A percentile compares a stretch with the other conserved stretches of the same genome.
Evolutionary conservation across 2,888 invertebrate genomes (phyloP).

Genomic region (Rhingia rostrata): DNA sequence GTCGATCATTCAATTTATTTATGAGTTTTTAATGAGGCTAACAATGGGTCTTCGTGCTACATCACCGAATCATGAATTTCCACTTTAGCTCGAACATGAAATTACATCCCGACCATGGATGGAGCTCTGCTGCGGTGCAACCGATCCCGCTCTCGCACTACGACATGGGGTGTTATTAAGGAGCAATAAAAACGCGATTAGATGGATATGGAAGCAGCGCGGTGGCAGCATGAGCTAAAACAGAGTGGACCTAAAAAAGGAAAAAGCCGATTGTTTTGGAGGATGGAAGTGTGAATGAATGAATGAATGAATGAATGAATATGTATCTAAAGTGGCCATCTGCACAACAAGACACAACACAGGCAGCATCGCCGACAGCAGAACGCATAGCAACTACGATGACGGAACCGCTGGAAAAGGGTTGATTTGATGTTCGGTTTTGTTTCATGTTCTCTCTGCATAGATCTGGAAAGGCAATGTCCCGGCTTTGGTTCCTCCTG

Average conservation of each 20-base stretch:
- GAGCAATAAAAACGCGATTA: slow-evolving; percentile 73
- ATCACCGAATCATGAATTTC: slow-evolving; percentile 73
- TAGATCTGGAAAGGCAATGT: background rate
- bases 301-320: slow-evolving; percentile 69
- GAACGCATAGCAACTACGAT: slow-evolving; percentile 40
- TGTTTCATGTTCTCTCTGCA: slow-evolving; percentile 52
- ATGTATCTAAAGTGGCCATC: slow-evolving; percentile 68
- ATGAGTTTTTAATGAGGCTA: slow-evolving; percentile 74
- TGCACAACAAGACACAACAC: slow-evolving; percentile 27
- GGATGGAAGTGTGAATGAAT: slow-evolving; percentile 74
- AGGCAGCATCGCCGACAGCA: slow-evolving; percentile 6
- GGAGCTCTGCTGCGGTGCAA: background rate
- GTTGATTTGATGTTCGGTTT: slow-evolving; percentile 65
- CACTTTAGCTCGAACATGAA: slow-evolving; percentile 72
- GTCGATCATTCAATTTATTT: slow-evolving; percentile 73
- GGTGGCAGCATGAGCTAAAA: slow-evolving; percentile 15
- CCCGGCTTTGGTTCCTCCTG: slow-evolving; percentile 11
- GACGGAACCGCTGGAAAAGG: slow-evolving; percentile 64
- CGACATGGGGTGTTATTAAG: slow-evolving; percentile 69
- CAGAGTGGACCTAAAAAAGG: background rate
- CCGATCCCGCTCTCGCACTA: background rate
- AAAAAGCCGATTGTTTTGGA: slow-evolving; percentile 60
- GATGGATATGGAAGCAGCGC: slow-evolving; percentile 61
- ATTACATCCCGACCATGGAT: slow-evolving; percentile 57
- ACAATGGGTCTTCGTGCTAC: slow-evolving; percentile 71